A percentile compares a stretch with the other conserved stretches of the same genome.
phyloP scores from a whole-genome alignment of 2,888 invertebrate genomes.

The Drosophila prolongata region DNA sequence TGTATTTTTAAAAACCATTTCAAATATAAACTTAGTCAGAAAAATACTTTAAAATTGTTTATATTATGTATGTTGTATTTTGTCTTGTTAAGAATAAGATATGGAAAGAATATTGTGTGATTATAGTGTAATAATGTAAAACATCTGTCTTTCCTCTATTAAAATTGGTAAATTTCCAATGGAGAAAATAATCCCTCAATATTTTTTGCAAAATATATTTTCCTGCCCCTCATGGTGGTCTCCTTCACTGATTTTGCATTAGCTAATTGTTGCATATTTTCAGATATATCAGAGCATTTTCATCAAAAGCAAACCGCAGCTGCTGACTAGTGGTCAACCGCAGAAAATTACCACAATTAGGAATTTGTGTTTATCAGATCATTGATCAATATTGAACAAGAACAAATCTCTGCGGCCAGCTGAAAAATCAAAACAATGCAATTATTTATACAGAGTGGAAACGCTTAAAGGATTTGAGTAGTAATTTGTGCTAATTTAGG shows the following conservation, averaged over 20 bases:
- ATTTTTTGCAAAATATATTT: neutral
- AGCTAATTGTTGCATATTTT: slow-evolving; percentile 6
- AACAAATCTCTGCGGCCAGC: slow-evolving; percentile 36
- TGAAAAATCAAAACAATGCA: slow-evolving; percentile 38
- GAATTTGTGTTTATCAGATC: slow-evolving; percentile 34
- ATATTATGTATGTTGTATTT: too few relatives aligned
- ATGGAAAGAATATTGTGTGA: too few relatives aligned
- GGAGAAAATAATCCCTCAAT: too few relatives aligned
- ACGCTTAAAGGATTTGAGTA: slow-evolving; percentile 59
- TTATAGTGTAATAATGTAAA: too few relatives aligned
- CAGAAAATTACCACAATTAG: slow-evolving; percentile 45
- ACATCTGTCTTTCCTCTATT: too few relatives aligned
- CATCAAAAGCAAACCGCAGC: slow-evolving; percentile 51
- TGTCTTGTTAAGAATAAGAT: too few relatives aligned
- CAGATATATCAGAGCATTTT: slow-evolving; percentile 2
- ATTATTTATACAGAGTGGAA: slow-evolving; percentile 25
- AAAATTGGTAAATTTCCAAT: too few relatives aligned
- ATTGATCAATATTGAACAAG: slow-evolving; percentile 34
- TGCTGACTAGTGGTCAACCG: slow-evolving; percentile 47
- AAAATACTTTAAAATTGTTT: too few relatives aligned
- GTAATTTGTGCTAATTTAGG: slow-evolving; percentile 79
- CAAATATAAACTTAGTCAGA: too few relatives aligned
- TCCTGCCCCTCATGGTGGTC: slow-evolving; percentile 13
- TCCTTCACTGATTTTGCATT: slow-evolving; percentile 10
- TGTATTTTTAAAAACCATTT: too few relatives aligned